Base-by-base conservation (phyloP, 1,140 invertebrate species). In the Drosophila novamexicana region DNA sequence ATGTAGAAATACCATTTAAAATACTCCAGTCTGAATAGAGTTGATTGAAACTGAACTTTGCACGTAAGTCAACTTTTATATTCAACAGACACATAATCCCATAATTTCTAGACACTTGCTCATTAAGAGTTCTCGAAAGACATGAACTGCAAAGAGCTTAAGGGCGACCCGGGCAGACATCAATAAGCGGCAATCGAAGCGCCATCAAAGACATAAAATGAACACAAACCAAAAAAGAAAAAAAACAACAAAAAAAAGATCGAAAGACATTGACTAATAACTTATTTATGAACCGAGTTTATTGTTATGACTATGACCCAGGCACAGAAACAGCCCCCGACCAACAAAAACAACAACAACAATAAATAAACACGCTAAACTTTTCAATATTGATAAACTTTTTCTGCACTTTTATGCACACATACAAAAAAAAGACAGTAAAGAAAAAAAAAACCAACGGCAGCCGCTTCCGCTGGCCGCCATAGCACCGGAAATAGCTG, bases 331-430 rank as follows among this genome's bases (percentile, higher is more conserved):
- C 12, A 14, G 12, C 40, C 39, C 47, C 62, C 47, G 39, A 10
- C 39, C 49, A 10, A 22, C 22, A 29, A 29, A 0, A 29, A 29
- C 3, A 12, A 29, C 32, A 52, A 44, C 81, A 75, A 68, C 63
- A 74, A 74, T 74, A 85, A 84, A 85, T 75, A 84, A 64, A 69
- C 79, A 66, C 64, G 75, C 82, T 75, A 73, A 85, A 79, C 75
- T 85, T 85, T 85, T 79, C 82, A 79, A 86, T 85, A 82, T 85
- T 86, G 83, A 78, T 86, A 86, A 85, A 82, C 82, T 86, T 85
- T 85, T 79, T 69, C 66, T 81, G 75, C 68, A 84, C 50, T 80
- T 81, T 74, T 29, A 29, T 65, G 57, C 62, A 54, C 56, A 71
- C 14, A 50, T 57, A 45, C 49, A 37, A 49, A 22, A 40, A 34